Conservation (phyloP, 2,797 vertebrate genomes). For the Arremon aurantiirostris region DNA sequence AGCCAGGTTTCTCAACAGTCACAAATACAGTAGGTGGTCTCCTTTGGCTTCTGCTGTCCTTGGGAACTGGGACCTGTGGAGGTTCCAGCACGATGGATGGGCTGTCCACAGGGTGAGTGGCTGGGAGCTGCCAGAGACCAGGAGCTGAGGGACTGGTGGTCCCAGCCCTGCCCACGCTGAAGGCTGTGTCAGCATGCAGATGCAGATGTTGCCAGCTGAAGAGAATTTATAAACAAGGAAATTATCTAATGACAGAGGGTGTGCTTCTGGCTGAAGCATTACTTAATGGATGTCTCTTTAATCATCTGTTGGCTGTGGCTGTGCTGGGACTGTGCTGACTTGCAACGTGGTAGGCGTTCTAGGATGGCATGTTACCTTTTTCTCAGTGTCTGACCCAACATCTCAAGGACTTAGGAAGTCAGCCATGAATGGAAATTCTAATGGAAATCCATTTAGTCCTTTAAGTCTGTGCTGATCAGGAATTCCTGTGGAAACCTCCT, state of each 20-base stretch:
- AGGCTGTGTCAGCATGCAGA: fast-evolving
- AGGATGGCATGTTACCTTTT: neutral
- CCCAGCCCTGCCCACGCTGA: fast-evolving
- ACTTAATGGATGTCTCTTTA: neutral
- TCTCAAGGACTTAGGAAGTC: neutral
- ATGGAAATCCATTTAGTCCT: neutral
- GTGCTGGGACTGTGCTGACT: neutral
- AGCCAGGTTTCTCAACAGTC: neutral
- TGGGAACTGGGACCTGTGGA: neutral
- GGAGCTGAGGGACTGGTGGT: neutral
- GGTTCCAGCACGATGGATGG: fast-evolving
- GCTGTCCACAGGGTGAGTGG: fast-evolving
- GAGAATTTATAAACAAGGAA: neutral
- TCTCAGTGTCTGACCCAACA: neutral
- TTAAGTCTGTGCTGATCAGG: neutral
- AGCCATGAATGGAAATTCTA: neutral
- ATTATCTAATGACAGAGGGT: neutral
- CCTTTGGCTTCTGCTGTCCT: neutral
- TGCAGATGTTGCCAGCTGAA: neutral
- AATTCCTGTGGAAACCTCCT: neutral
- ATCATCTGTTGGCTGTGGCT: neutral
- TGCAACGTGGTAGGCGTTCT: neutral
- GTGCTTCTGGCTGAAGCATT: neutral
- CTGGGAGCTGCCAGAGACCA: neutral
- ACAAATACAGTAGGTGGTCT: neutral